These are phyloP conservation scores for Cairina moschata DNA, from an alignment of 2,113 vertebrate species.

Conservation along the genomic window DNA sequence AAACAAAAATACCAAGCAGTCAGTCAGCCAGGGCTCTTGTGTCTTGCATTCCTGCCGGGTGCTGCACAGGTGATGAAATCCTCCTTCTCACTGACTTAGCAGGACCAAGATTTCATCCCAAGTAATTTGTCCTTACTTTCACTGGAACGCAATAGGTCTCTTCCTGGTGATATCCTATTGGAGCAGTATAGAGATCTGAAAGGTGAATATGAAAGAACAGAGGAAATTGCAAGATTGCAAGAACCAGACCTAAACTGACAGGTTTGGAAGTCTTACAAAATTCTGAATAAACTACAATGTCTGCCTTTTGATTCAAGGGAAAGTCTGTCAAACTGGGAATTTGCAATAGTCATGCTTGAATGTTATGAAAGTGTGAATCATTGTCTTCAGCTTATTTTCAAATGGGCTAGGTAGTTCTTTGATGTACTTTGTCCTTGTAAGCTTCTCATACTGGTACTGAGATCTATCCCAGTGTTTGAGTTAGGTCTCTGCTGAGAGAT, in stretches of 20 bases:
- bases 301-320: background rate
- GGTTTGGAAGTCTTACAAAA: background rate
- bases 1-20: too few species aligned
- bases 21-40: background rate
- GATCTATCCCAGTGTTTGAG: background rate
- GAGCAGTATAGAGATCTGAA: background rate
- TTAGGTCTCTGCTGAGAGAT: background rate
- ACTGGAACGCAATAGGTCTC: background rate
- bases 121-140: background rate
- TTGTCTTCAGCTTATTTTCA: background rate
- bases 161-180: background rate
- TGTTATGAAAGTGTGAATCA: background rate
- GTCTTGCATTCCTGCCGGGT: background rate
- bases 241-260: background rate
- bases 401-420: background rate
- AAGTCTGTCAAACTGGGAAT: background rate
- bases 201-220: background rate
- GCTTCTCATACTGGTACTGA: background rate
- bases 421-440: background rate
- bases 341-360: background rate
- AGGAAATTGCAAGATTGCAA: background rate
- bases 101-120: background rate
- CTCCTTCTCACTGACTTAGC: background rate
- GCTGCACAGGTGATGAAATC: background rate
- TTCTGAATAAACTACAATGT: background rate